Conservation (phyloP, 2,888 invertebrate species). For the Mythimna ferrago region DNA sequence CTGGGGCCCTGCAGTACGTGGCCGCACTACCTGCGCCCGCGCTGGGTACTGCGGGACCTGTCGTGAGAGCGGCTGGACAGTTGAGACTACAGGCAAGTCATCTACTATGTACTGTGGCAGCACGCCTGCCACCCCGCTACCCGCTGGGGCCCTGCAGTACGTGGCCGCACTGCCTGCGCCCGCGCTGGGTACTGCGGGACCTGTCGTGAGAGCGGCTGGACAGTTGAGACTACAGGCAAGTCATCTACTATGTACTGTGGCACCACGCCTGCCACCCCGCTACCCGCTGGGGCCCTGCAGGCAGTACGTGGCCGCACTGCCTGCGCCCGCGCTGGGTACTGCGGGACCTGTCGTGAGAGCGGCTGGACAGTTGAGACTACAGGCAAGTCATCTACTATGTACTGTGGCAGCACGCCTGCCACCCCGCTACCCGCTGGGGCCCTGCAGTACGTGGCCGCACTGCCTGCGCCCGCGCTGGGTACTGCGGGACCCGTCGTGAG, state of each 20-base stretch:
- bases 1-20: constrained; percentile 9
- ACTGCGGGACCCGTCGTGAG: constrained; percentile 85
- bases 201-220: constrained; percentile 85
- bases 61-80: constrained; percentile 84
- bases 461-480: constrained; percentile 77
- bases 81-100: constrained; percentile 73
- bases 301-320: constrained; percentile 47
- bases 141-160: constrained; percentile 15
- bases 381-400: not conserved
- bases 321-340: constrained; percentile 78
- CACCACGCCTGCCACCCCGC: constrained; percentile 14
- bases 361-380: constrained; percentile 83
- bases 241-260: not conserved
- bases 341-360: constrained; percentile 86
- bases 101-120: not conserved
- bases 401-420: constrained; percentile 7
- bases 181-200: constrained; percentile 84
- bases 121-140: constrained; percentile 17
- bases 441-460: constrained; percentile 37
- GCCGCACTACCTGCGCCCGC: constrained; percentile 70
- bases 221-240: constrained; percentile 75
- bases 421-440: constrained; percentile 28
- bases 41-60: constrained; percentile 84
- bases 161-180: constrained; percentile 65
- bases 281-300: constrained; percentile 18